Base-by-base conservation (phyloP, 1,140 invertebrate genomes). In the Liolophura sinensis region DNA sequence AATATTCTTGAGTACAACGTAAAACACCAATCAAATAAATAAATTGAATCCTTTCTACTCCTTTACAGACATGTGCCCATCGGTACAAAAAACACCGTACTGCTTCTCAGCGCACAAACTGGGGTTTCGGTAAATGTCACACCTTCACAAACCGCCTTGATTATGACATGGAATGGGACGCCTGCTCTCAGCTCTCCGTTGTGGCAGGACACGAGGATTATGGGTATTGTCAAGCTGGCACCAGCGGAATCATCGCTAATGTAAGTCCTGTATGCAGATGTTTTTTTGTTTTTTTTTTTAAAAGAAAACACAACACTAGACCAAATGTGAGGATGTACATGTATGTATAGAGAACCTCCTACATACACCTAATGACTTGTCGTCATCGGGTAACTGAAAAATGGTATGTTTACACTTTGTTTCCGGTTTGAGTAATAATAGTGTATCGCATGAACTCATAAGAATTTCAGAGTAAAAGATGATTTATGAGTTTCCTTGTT, bases 191-290 rank as follows among this genome's bases (percentile, higher is more conserved):
- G 62, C 90, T 89, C 92, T 93, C 85, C 82, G 83, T 83, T 12
- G 54, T 60, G 60, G 92, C 91, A 75, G 90, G 89, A 24, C 92
- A 95, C 77, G 91, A 93, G 84, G 90, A 95, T 78, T 95, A 90
- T 82, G 94, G 93, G 0, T 93, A 91, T 78, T 98, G 96, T 85
- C 95, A 97, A 75, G 93, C 92, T 51, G 95, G 96, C 12, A 95
- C 93, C 0, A 95, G 93, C 77, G 31, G 31, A 6, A 58, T 25
- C 56, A 58, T 25, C 56, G 3, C 31, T 9, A 40, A 9, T 40
- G 31, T 31, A n/a, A 20, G 46, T 46, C 27, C 18, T 47, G 48
- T 1, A 11, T 12, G 4, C 59, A 46, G 15, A 27, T 4, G 18
- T 9, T 6, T 6, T 18, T 61, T n/a, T 31, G 31, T 7, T 46